A percentile compares a stretch with the other conserved stretches of the same genome.
Evolutionary conservation across 1,140 invertebrate species (phyloP).

Genomic region (Acromyrmex charruanus): DNA sequence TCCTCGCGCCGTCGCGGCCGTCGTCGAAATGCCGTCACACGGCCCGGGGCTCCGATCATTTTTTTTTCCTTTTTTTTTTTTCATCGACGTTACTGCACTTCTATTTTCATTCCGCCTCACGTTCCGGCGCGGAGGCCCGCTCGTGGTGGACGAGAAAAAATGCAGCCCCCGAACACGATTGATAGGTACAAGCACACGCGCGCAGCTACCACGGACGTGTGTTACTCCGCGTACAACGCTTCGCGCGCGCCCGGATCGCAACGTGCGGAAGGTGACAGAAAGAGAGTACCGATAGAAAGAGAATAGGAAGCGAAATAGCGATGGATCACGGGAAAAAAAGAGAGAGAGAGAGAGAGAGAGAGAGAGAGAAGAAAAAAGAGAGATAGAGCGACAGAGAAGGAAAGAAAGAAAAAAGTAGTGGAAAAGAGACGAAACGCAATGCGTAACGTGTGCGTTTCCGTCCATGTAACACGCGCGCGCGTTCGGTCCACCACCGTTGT

Average conservation of each 20-base stretch:
- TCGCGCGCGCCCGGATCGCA: conserved; percentile 51
- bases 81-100: conserved; percentile 74
- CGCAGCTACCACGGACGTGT: conserved; percentile 67
- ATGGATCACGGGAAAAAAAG: conserved; percentile 28
- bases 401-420: neutral
- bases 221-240: conserved; percentile 68
- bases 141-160: conserved; percentile 76
- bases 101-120: conserved; percentile 79
- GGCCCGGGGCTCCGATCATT: conserved; percentile 78
- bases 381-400: too few relatives aligned
- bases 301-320: conserved; percentile 53
- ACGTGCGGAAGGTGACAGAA: conserved; percentile 59
- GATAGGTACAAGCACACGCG: conserved; percentile 72
- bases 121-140: conserved; percentile 73
- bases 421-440: neutral
- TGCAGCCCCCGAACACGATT: conserved; percentile 76
- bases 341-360: neutral
- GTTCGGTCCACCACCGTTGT: conserved; percentile 24
- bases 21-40: conserved; percentile 73
- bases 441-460: conserved; percentile 38
- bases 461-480: conserved; percentile 4
- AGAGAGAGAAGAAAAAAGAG: neutral
- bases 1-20: conserved; percentile 67
- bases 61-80: conserved; percentile 68
- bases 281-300: conserved; percentile 28